Evolutionary conservation across 1,140 invertebrate species (phyloP).

Genomic region (Rhagoletis zephyria): DNA sequence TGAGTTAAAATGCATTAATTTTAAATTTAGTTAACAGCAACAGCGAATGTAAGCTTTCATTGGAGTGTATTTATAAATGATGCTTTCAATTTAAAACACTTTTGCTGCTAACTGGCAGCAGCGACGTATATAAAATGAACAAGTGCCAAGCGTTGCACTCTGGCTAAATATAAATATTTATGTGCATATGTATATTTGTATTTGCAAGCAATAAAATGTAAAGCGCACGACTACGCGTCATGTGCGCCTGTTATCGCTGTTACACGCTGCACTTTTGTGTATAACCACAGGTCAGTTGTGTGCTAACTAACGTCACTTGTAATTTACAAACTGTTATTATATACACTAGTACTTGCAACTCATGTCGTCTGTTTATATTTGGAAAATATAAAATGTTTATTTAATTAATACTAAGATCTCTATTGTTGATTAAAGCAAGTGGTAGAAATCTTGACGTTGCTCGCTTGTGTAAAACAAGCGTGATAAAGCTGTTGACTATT

Average conservation of each 20-base stretch:
- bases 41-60: neutral
- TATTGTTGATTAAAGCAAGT: too few relatives aligned
- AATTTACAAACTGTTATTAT: neutral
- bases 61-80: neutral
- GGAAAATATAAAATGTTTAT: neutral
- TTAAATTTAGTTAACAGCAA: neutral
- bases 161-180: slow-evolving; percentile 23
- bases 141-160: slow-evolving; percentile 23
- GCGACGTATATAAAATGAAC: neutral
- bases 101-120: neutral
- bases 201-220: neutral
- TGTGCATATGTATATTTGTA: neutral
- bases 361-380: slow-evolving; percentile 16
- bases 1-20: neutral
- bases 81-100: neutral
- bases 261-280: slow-evolving; percentile 23
- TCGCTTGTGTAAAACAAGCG: neutral
- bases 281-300: neutral
- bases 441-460: neutral
- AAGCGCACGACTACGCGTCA: neutral
- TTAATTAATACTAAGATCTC: neutral
- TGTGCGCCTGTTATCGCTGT: slow-evolving; percentile 26
- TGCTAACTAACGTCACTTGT: neutral
- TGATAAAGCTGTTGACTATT: neutral
- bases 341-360: neutral